These are phyloP conservation scores for Trididemnum miniatum DNA, from an alignment of 23 tunicate genomes.

Conservation along the genomic window DNA sequence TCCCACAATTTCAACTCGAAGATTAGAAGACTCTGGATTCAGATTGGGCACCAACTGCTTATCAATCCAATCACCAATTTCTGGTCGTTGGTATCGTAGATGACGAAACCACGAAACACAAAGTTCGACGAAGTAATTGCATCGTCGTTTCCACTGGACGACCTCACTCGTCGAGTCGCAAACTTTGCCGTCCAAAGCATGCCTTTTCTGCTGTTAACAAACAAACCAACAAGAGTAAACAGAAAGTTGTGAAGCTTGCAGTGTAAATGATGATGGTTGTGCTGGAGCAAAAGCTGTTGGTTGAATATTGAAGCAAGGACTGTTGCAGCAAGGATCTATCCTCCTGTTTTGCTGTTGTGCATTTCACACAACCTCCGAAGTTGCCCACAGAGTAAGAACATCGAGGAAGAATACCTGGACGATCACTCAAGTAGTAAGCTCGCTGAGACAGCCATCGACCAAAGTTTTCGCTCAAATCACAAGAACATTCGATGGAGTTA, in stretches of 20 bases:
- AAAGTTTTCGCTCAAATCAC: slow-evolving; percentile 3
- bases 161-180: not conserved
- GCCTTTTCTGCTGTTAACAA: not conserved
- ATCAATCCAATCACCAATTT: slow-evolving; percentile 5
- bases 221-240: not conserved
- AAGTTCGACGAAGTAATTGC: not conserved
- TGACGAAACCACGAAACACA: slow-evolving; percentile 1
- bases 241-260: not conserved
- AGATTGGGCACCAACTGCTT: not conserved
- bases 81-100: slow-evolving; percentile 7
- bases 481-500: slow-evolving; percentile 19
- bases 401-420: slow-evolving; percentile 6
- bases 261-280: not conserved
- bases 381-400: not conserved
- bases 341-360: not conserved
- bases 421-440: not conserved
- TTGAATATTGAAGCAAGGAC: not conserved
- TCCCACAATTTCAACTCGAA: not conserved
- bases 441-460: slow-evolving; percentile 1
- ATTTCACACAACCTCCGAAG: slow-evolving; percentile 18
- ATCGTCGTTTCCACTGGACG: not conserved
- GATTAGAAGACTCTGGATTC: not conserved
- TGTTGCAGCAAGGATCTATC: not conserved
- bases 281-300: not conserved
- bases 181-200: slow-evolving; percentile 2